Evolutionary conservation across 2,888 invertebrate genomes (phyloP), one percentile per base, ranked within the genome.

Genomic region (Stenichneumon culpator): DNA sequence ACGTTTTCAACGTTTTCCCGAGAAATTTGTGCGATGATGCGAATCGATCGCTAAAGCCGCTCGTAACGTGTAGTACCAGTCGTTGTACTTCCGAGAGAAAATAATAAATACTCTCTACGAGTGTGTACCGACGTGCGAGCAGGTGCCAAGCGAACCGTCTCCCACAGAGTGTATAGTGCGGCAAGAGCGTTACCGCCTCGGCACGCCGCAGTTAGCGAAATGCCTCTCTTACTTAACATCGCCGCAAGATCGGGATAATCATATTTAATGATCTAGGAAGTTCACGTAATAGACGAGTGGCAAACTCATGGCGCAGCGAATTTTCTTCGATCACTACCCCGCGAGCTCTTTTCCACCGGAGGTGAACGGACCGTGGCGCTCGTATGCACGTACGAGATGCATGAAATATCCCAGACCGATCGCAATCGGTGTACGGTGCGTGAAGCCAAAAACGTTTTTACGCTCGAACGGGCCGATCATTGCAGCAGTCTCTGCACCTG

Each of bases 201-300:
- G 19, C 54, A 54, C 63, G 47, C 50, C 47, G 74, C 25, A 63
- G 65, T 65, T 47, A 65, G 74, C 32, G 65, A 75, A 75, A 75
- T 65, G 65, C 25, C 84, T 85, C 80, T 79, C 85, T 90, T 90
- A 89, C 89, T 89, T 85, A 87, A 89, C 86, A 39, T 75, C 86
- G 69, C 83, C 54, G 78, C 84, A 75, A 84, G 84, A 83, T 81
- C 67, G 50, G 9, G 79, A 88, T 89, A 90, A 90, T 91, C 87
- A 89, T 86, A 88, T 89, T 90, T 90, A 90, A 91, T 89, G 87
- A 86, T 77, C 84, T 86, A 90, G 90, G 89, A 90, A 91, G 89
- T 89, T 87, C 84, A 54, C 86, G 83, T 86, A 78, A 86, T 57
- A 68, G 28, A 69, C 74, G 63, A 75, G 67, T 68, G 65, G n/a